A percentile compares a stretch with the other conserved stretches of the same genome.
Evolutionary conservation across 2,888 invertebrate species (phyloP).

Genomic region (Nemotelus nigrinus): DNA sequence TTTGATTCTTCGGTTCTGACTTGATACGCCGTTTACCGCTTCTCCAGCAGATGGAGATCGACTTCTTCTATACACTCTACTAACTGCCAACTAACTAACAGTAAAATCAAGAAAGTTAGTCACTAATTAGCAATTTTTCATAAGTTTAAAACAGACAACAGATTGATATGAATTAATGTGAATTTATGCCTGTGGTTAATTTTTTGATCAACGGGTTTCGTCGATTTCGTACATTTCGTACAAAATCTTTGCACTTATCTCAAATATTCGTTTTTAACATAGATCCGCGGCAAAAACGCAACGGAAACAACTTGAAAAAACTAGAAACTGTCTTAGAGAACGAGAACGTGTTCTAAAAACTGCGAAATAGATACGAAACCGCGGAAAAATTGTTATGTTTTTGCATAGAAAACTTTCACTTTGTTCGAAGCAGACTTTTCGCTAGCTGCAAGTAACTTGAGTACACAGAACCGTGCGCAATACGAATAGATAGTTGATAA

Average conservation of each 20-base stretch:
- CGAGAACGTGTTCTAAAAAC: conserved; percentile 25
- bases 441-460: conserved; percentile 6
- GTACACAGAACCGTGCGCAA: conserved; percentile 18
- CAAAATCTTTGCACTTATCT: neutral
- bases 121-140: conserved; percentile 47
- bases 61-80: conserved; percentile 37
- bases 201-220: neutral
- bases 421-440: conserved; percentile 11
- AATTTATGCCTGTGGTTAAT: neutral
- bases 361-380: conserved; percentile 21
- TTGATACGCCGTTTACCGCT: conserved; percentile 23
- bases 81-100: conserved; percentile 47
- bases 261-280: conserved; percentile 18
- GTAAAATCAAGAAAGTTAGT: conserved; percentile 50
- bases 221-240: conserved; percentile 19
- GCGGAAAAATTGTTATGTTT: conserved; percentile 38
- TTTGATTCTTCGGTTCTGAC: conserved; percentile 1
- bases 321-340: conserved; percentile 1
- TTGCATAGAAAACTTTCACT: conserved; percentile 37
- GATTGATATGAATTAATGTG: neutral
- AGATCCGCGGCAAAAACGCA: neutral
- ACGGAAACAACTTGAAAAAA: conserved; percentile 15
- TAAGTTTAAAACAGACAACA: conserved; percentile 9
- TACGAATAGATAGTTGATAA: neutral
- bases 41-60: conserved; percentile 11